phyloP scores from a whole-genome alignment of 2,888 invertebrate species.

The Allygus modestus region DNA sequence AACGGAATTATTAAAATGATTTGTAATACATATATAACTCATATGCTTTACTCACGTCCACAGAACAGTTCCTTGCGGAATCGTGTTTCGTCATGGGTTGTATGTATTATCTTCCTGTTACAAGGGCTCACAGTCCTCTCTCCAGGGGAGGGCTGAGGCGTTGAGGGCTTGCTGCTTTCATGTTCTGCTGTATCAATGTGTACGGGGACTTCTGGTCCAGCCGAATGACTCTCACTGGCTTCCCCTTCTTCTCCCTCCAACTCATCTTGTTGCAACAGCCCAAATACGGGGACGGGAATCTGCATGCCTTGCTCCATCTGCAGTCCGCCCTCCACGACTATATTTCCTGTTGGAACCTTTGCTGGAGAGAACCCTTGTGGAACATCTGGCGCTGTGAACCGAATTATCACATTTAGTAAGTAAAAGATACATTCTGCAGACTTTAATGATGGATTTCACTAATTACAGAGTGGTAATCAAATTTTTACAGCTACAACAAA shows the following conservation, averaged over 20 bases:
- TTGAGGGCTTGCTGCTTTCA: neutral
- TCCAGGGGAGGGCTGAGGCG: slow-evolving; percentile 6
- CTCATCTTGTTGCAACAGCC: neutral
- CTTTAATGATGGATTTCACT: no score
- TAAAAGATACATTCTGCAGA: neutral
- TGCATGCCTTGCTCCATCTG: slow-evolving; percentile 46
- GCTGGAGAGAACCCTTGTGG: neutral
- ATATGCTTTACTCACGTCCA: slow-evolving; percentile 19
- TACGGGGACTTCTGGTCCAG: neutral
- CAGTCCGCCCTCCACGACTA: slow-evolving; percentile 36
- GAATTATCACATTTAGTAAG: no score
- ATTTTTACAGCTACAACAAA: no score
- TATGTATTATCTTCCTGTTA: slow-evolving; percentile 3
- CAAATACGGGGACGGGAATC: slow-evolving; percentile 34
- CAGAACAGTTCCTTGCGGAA: slow-evolving; percentile 32
- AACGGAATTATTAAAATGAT: no score
- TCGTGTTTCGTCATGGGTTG: slow-evolving; percentile 11
- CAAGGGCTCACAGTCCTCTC: slow-evolving; percentile 25
- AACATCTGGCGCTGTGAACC: slow-evolving; percentile 37
- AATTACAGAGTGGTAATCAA: no score
- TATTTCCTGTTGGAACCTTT: neutral
- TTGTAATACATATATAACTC: no score
- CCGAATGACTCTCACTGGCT: neutral
- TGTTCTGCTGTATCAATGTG: slow-evolving; percentile 1
- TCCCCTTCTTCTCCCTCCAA: neutral